phyloP scores from a whole-genome alignment of 2,113 vertebrate species.

The Pollachius pollachius region DNA sequence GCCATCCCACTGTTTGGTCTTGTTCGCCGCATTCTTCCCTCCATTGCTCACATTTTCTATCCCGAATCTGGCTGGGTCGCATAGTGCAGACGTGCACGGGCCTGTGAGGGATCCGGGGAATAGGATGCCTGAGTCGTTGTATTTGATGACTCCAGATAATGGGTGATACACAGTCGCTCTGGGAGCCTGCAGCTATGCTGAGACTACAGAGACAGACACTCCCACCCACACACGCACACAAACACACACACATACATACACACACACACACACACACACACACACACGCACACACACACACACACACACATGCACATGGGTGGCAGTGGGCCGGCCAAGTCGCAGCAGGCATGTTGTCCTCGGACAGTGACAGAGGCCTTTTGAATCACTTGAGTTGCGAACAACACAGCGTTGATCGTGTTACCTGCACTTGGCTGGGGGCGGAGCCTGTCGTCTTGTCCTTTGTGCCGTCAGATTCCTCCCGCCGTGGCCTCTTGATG shows the following conservation, averaged over 20 bases:
- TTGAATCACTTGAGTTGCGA: background rate
- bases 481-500: conserved; percentile 75
- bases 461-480: conserved; percentile 54
- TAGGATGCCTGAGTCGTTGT: conserved; percentile 29
- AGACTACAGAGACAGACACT: conserved; percentile 33
- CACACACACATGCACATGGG: background rate
- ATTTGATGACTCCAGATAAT: conserved; percentile 39
- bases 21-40: conserved; percentile 74
- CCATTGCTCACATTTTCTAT: conserved; percentile 75
- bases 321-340: background rate
- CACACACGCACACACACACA: conserved; percentile 2
- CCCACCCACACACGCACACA: background rate
- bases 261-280: background rate
- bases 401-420: background rate
- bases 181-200: conserved; percentile 47
- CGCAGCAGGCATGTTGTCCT: background rate
- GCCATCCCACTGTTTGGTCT: conserved; percentile 70
- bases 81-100: conserved; percentile 71
- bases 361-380: background rate
- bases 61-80: conserved; percentile 72
- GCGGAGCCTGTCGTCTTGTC: conserved; percentile 47
- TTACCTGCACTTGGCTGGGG: conserved; percentile 70
- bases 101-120: conserved; percentile 48
- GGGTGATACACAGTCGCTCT: conserved; percentile 35
- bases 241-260: background rate